A percentile compares a stretch with the other conserved stretches of the same genome.
phyloP scores from a whole-genome alignment of 2,797 vertebrate species.

The Pyrocephalus nanus region DNA sequence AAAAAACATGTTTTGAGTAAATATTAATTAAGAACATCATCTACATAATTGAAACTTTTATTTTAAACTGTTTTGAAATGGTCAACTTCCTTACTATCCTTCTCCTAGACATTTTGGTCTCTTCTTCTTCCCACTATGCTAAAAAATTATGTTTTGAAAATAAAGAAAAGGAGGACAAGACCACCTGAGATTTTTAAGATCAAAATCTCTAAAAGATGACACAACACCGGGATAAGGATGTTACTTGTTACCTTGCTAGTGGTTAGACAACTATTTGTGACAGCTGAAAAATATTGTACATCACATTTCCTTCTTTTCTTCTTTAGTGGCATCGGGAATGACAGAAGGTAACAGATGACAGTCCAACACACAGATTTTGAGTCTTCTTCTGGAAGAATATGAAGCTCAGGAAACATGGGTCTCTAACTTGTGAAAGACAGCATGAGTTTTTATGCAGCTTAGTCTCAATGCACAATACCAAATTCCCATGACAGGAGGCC shows the following conservation, averaged over 20 bases:
- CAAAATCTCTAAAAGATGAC: background rate
- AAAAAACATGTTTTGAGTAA: background rate
- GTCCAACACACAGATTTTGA: rapidly evolving
- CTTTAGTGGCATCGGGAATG: background rate
- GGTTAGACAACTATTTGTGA: background rate
- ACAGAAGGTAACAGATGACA: background rate
- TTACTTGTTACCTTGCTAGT: background rate
- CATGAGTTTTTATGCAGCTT: background rate
- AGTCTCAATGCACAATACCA: background rate
- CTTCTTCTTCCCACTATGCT: background rate
- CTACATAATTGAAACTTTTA: background rate
- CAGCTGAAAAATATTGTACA: background rate
- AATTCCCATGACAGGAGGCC: background rate
- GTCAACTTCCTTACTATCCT: background rate
- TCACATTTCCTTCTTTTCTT: background rate
- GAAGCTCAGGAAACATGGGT: rapidly evolving
- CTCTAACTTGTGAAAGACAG: background rate
- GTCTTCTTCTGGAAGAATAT: background rate
- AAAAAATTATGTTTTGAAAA: background rate
- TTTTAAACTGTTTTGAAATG: background rate
- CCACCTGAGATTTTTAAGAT: background rate
- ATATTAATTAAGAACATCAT: background rate
- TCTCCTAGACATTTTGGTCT: background rate
- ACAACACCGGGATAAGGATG: background rate
- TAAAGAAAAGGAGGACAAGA: background rate